Percentiles rank a stretch among this genome's conserved stretches.
Conservation (phyloP, 2,797 vertebrate species). For the Pyrocephalus nanus region DNA sequence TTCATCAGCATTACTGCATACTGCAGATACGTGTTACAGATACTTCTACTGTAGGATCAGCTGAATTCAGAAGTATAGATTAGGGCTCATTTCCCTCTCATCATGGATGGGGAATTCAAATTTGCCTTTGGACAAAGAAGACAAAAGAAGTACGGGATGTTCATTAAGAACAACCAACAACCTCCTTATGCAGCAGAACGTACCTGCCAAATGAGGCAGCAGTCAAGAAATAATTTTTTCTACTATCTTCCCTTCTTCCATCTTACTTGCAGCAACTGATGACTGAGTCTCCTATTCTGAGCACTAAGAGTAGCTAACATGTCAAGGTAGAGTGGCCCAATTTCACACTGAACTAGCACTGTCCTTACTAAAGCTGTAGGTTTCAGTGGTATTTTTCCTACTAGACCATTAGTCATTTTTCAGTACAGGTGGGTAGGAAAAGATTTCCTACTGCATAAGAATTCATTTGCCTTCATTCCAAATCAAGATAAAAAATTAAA, state of each 20-base stretch:
- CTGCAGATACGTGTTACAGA: not conserved
- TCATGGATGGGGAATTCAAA: not conserved
- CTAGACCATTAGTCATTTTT: not conserved
- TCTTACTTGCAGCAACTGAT: not conserved
- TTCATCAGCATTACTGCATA: not conserved
- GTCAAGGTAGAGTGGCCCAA: not conserved
- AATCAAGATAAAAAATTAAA: not conserved
- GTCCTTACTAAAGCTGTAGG: not conserved
- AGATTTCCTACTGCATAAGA: not conserved
- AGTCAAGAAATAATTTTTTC: not conserved
- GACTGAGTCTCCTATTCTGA: not conserved
- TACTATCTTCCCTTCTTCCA: not conserved
- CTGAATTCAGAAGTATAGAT: not conserved
- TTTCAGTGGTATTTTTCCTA: not conserved
- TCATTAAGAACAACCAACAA: too few relatives aligned
- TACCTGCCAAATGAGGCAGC: not conserved
- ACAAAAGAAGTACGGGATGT: not conserved
- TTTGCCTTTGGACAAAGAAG: not conserved
- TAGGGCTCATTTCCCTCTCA: not conserved
- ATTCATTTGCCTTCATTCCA: not conserved
- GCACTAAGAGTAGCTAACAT: not conserved
- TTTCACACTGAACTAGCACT: not conserved
- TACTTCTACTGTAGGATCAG: not conserved
- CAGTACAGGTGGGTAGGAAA: not conserved
- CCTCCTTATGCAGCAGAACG: not conserved